A percentile compares a stretch with the other conserved stretches of the same genome.
phyloP scores from a whole-genome alignment of 2,113 vertebrate species.

The Macquaria ambigua region DNA sequence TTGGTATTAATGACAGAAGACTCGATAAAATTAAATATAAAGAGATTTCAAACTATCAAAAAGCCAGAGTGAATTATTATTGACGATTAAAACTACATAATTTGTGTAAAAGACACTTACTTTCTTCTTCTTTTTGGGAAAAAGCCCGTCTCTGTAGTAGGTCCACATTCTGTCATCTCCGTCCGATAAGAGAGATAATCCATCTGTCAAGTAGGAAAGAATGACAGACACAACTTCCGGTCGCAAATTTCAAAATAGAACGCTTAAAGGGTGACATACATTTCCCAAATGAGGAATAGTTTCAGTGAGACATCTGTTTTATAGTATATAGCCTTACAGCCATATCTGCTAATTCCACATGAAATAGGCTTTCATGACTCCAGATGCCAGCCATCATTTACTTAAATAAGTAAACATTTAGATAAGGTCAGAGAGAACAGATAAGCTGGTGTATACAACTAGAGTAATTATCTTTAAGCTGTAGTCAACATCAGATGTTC shows the following conservation, averaged over 20 bases:
- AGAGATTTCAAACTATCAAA: background rate
- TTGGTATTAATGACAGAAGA: background rate
- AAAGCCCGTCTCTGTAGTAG: conserved; percentile 50
- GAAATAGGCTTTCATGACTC: background rate
- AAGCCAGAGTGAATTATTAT: background rate
- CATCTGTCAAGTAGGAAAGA: background rate
- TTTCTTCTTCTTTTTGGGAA: conserved; percentile 50
- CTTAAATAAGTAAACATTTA: too few relatives aligned
- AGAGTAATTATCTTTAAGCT: background rate
- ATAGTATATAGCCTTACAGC: too few relatives aligned
- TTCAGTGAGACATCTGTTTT: background rate
- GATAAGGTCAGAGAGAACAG: background rate
- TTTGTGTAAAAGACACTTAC: conserved; percentile 46
- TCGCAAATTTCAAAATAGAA: background rate
- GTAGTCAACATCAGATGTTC: background rate
- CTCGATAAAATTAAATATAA: background rate
- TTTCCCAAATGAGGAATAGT: background rate
- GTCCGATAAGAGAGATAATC: too few relatives aligned
- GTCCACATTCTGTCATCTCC: conserved; percentile 60
- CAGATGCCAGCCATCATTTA: background rate
- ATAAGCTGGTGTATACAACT: background rate
- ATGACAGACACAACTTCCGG: background rate
- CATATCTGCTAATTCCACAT: background rate
- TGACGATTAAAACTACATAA: background rate
- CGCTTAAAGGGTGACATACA: too few relatives aligned